phyloP scores from a whole-genome alignment of 2,797 vertebrate genomes.

The Pangasius sanitwongsei region DNA sequence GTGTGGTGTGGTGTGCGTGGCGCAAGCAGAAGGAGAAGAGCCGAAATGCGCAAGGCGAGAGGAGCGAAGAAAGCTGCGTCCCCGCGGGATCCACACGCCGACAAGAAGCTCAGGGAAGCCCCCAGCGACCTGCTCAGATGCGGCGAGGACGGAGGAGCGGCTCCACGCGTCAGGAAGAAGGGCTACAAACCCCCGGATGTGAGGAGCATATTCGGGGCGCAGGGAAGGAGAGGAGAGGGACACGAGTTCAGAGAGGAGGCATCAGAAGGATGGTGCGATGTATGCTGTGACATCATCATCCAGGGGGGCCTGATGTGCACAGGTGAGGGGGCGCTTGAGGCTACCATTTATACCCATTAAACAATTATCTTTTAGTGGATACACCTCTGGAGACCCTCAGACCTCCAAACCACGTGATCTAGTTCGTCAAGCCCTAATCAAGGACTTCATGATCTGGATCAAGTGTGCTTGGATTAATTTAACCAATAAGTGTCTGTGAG shows the following conservation, averaged over 20 bases:
- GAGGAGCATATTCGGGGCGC: constrained; percentile 76
- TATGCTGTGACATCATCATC: constrained; percentile 72
- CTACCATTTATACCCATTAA: background rate
- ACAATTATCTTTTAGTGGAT: background rate
- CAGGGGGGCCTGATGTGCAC: constrained; percentile 69
- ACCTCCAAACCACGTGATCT: constrained; percentile 3
- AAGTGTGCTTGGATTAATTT: background rate
- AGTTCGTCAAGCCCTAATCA: background rate
- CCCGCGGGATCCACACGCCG: constrained; percentile 23
- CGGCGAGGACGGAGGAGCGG: constrained; percentile 55
- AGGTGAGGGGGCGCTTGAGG: constrained; percentile 64
- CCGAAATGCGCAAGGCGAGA: constrained; percentile 65
- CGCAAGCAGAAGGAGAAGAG: background rate
- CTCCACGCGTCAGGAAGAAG: constrained; percentile 64
- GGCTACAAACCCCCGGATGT: constrained; percentile 77
- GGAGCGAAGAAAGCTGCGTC: constrained; percentile 47
- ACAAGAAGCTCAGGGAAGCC: constrained; percentile 16
- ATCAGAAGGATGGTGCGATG: constrained; percentile 72
- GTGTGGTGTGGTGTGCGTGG: too few relatives aligned
- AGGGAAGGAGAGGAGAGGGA: constrained; percentile 73
- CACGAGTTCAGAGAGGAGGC: constrained; percentile 68
- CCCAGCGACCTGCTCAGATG: constrained; percentile 30
- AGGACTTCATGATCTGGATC: background rate
- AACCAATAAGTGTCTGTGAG: background rate
- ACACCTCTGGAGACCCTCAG: background rate